These are phyloP conservation scores for Fukomys damarensis DNA, from an alignment of 2,113 vertebrate genomes.

Conservation along the genomic window DNA sequence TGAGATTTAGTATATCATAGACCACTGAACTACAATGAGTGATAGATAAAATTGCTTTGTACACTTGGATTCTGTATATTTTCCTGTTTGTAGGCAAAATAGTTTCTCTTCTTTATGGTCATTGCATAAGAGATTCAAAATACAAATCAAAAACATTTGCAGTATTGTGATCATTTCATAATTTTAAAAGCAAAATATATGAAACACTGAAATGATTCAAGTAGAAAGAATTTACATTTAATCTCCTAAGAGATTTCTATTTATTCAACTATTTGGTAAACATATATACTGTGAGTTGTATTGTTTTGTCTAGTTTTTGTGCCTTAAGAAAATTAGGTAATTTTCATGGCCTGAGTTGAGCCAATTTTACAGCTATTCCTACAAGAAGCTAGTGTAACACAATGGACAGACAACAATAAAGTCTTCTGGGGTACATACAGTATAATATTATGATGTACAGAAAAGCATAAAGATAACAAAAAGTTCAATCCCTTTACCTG, in stretches of 20 bases:
- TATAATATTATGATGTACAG: not conserved
- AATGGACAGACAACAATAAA: not conserved
- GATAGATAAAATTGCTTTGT: not conserved
- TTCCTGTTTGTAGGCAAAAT: not conserved
- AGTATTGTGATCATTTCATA: not conserved
- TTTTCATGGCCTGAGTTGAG: not conserved
- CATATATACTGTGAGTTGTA: not conserved
- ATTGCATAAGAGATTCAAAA: not conserved
- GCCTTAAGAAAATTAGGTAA: not conserved
- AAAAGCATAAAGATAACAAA: not conserved
- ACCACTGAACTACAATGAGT: not conserved
- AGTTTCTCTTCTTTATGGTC: not conserved
- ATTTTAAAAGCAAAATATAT: not conserved
- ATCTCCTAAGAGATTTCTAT: not conserved
- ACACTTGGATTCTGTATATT: not conserved
- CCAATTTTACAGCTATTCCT: not conserved
- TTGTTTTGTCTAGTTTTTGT: not conserved
- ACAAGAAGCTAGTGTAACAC: not conserved
- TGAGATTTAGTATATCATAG: not conserved
- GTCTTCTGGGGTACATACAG: not conserved
- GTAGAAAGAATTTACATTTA: not conserved
- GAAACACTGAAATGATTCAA: conserved; percentile 10
- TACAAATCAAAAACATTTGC: not conserved
- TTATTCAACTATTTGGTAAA: not conserved
- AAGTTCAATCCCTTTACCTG: not conserved